Evolutionary conservation across 2,888 invertebrate species (phyloP).

Genomic region (Trachelus iudaicus): DNA sequence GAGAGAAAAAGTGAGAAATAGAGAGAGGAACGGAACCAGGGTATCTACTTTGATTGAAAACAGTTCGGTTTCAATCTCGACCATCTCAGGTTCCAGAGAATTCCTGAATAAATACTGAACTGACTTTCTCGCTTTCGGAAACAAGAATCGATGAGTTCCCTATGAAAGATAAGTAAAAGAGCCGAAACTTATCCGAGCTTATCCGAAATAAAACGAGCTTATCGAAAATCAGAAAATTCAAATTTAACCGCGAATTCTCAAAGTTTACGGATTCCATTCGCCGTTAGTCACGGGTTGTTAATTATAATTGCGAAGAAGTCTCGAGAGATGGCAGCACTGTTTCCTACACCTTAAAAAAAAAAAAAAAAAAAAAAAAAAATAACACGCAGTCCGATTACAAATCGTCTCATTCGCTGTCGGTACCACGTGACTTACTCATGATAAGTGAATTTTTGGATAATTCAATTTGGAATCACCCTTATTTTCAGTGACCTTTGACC

Average conservation of each 20-base stretch:
- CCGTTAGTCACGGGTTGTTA: neutral
- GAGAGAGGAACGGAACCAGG: neutral
- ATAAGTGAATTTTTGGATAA: neutral
- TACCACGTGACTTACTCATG: neutral
- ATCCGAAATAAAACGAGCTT: neutral
- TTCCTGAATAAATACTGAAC: conserved; percentile 57
- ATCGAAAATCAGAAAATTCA: neutral
- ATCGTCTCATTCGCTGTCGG: neutral
- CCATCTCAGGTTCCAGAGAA: conserved; percentile 34
- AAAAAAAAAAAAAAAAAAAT: neutral
- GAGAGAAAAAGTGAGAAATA: too few relatives aligned
- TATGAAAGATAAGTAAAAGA: neutral
- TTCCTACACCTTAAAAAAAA: neutral
- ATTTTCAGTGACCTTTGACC: neutral
- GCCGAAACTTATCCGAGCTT: neutral
- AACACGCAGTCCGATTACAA: neutral
- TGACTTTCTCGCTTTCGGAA: conserved; percentile 40
- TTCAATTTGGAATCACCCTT: neutral
- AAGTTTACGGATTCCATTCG: neutral
- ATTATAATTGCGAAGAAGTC: neutral
- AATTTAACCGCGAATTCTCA: too few relatives aligned
- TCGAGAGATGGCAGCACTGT: neutral
- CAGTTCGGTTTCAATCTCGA: conserved; percentile 52
- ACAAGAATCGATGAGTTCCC: neutral
- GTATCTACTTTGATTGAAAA: conserved; percentile 46